Evolutionary conservation across 2,797 vertebrate species (phyloP).

Genomic region (Sebastes oblongus): DNA sequence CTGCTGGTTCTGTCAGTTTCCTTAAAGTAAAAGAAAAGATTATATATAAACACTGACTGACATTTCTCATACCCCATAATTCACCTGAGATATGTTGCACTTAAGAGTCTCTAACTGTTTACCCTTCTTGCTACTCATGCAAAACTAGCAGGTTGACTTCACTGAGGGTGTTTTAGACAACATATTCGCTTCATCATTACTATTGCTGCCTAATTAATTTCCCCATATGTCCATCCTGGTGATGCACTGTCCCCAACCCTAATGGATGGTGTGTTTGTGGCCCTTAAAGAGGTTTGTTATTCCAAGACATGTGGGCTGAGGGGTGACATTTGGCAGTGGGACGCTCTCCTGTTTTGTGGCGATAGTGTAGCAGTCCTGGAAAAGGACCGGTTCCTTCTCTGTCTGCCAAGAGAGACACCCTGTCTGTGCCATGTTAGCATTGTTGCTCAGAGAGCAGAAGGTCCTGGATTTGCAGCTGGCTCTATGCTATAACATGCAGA

Average conservation of each 20-base stretch:
- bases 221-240: slow-evolving; percentile 6
- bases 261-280: slow-evolving; percentile 27
- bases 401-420: slow-evolving; percentile 41
- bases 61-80: neutral
- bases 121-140: neutral
- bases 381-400: neutral
- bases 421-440: slow-evolving; percentile 28
- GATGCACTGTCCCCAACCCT: neutral
- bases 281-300: slow-evolving; percentile 35
- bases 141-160: neutral
- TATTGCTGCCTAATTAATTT: slow-evolving; percentile 14
- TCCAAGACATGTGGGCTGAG: slow-evolving; percentile 32
- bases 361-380: slow-evolving; percentile 58
- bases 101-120: neutral
- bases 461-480: slow-evolving; percentile 16
- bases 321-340: slow-evolving; percentile 42
- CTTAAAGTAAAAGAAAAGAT: neutral
- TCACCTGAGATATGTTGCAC: neutral
- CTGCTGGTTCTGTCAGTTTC: neutral
- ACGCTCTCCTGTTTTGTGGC: slow-evolving; percentile 45
- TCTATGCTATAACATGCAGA: slow-evolving; percentile 14
- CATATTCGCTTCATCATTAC: neutral
- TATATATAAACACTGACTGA: no score
- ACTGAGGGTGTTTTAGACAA: neutral
- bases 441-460: slow-evolving; percentile 28